These are phyloP conservation scores for Glomeris marginata DNA, from an alignment of 2,888 invertebrate genomes.

Conservation along the genomic window DNA sequence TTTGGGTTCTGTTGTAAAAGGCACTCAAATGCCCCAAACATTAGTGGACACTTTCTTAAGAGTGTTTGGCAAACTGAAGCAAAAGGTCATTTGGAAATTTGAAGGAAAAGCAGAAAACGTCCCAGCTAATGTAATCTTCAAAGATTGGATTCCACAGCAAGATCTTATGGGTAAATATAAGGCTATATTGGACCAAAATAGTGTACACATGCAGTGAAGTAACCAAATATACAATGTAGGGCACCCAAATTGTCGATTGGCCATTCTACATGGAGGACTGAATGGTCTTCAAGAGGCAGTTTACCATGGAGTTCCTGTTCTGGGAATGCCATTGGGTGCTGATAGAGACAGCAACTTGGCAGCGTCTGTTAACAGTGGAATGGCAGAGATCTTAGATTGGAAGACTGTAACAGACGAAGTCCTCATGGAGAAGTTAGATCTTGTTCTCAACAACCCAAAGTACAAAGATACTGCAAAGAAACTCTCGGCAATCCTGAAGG, in stretches of 20 bases:
- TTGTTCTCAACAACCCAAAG: background rate
- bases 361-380: constrained; percentile 1
- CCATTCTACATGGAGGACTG: constrained; percentile 9
- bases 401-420: constrained; percentile 1
- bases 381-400: constrained; percentile 3
- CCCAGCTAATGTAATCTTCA: constrained; percentile 2
- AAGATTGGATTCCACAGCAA: constrained; percentile 10
- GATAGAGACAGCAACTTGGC: constrained; percentile 4
- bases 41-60: background rate
- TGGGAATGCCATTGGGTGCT: constrained; percentile 9
- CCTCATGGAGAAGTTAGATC: constrained; percentile 1
- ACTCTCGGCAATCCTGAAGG: constrained; percentile 1
- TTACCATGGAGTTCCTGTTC: constrained; percentile 9
- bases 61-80: constrained; percentile 4
- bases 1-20: constrained; percentile 6
- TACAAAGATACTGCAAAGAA: background rate
- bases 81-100: constrained; percentile 9
- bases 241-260: constrained; percentile 10
- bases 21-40: constrained; percentile 1
- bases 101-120: constrained; percentile 4
- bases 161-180: constrained; percentile 7
- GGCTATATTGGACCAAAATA: background rate
- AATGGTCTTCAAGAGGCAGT: constrained; percentile 3
- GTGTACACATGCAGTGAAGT: background rate
- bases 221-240: background rate